Evolutionary conservation across 2,113 vertebrate genomes (phyloP).

Genomic region (Hemicordylus capensis): DNA sequence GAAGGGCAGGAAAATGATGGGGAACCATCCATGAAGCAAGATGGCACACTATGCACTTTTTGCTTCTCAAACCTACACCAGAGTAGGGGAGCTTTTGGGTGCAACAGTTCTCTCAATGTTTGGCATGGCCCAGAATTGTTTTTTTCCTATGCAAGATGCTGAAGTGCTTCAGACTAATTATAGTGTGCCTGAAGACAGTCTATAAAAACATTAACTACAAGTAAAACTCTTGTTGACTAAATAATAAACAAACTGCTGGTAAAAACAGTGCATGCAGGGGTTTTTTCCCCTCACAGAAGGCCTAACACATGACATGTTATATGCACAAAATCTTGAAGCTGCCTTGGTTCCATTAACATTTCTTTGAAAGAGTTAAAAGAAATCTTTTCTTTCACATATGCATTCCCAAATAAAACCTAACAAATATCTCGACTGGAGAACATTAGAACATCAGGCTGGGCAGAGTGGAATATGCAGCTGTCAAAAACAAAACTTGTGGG

Average conservation of each 20-base stretch:
- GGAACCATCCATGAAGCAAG: not conserved
- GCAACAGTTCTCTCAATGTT: not conserved
- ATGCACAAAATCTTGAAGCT: slow-evolving; percentile 6
- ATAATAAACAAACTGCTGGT: not conserved
- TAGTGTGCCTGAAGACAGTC: not conserved
- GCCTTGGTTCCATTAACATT: slow-evolving; percentile 20
- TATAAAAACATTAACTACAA: not conserved
- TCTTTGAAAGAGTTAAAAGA: slow-evolving; percentile 2
- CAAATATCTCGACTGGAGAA: slow-evolving; percentile 19
- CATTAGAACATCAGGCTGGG: slow-evolving; percentile 1
- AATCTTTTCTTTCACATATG: not conserved
- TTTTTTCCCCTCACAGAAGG: too few species aligned
- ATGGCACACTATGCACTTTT: not conserved
- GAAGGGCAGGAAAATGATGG: too few species aligned
- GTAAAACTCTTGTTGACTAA: not conserved
- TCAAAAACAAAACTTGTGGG: slow-evolving; percentile 41
- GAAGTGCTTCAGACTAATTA: not conserved
- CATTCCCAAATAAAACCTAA: slow-evolving; percentile 26
- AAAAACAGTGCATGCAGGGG: not conserved
- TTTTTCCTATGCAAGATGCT: not conserved
- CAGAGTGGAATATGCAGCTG: slow-evolving; percentile 27
- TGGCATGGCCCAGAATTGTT: not conserved
- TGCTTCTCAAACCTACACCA: not conserved
- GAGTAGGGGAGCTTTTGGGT: not conserved
- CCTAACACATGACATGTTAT: not conserved